Conservation (phyloP, 2,797 vertebrate genomes). For the Sebastes iracundus region DNA sequence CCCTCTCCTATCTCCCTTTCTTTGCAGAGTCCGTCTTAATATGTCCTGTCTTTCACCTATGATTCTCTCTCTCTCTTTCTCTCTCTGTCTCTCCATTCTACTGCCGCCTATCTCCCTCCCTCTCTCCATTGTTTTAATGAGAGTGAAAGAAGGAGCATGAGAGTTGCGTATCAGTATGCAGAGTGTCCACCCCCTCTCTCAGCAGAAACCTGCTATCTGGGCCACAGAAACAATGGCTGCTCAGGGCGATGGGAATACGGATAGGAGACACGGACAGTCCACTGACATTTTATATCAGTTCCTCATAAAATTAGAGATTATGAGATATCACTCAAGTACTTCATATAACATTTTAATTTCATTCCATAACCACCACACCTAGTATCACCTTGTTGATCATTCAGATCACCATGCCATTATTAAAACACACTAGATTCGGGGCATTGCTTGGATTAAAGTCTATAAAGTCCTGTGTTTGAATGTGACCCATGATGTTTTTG, state of each 20-base stretch:
- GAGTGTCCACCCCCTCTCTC: conserved; percentile 5
- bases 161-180: conserved; percentile 47
- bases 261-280: conserved; percentile 16
- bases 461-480: neutral
- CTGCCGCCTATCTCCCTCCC: neutral
- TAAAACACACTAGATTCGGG: neutral
- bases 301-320: neutral
- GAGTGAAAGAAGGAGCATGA: conserved; percentile 11
- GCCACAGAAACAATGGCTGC: conserved; percentile 44
- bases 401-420: neutral
- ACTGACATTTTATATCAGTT: conserved; percentile 14
- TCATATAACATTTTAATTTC: neutral
- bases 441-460: neutral
- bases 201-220: conserved; percentile 35
- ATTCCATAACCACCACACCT: neutral
- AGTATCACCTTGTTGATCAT: neutral
- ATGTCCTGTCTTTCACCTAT: conserved; percentile 27
- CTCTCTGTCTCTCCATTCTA: neutral
- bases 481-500: neutral
- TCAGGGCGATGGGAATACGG: conserved; percentile 18
- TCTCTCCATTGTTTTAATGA: conserved; percentile 42
- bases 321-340: neutral
- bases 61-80: neutral
- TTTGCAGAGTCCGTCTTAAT: conserved; percentile 18
- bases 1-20: conserved; percentile 17